Conservation (phyloP, 2,888 invertebrate genomes). For the Lithophane ornitopus region DNA sequence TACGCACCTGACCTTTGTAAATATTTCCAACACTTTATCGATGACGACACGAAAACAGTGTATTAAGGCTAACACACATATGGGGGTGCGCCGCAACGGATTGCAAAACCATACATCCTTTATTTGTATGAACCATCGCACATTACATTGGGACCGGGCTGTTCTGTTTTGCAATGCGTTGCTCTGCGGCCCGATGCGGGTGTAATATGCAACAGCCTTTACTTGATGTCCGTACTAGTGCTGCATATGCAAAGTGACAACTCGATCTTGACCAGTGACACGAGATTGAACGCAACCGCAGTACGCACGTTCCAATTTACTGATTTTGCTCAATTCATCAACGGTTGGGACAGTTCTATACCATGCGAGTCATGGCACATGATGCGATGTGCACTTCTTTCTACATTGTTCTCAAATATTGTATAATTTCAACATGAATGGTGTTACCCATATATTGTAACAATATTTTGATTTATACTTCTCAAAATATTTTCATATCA, state of each 20-base stretch:
- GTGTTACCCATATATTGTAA: too few relatives aligned
- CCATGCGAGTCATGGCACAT: neutral
- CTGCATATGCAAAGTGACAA: slow-evolving; percentile 19
- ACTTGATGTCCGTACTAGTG: neutral
- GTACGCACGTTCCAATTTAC: slow-evolving; percentile 10
- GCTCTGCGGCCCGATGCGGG: neutral
- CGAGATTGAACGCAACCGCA: slow-evolving; percentile 25
- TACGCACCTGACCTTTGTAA: too few relatives aligned
- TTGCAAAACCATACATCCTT: neutral
- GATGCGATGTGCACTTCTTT: neutral
- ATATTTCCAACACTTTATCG: too few relatives aligned
- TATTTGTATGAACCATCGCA: neutral
- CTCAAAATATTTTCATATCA: neutral
- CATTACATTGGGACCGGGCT: neutral
- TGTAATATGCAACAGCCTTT: too few relatives aligned
- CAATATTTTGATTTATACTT: too few relatives aligned
- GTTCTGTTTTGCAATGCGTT: neutral
- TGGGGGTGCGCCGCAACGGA: neutral
- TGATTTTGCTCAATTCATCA: slow-evolving; percentile 8
- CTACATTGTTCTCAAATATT: too few relatives aligned
- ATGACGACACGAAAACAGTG: too few relatives aligned
- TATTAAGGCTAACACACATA: neutral
- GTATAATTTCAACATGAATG: too few relatives aligned
- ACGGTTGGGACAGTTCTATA: neutral
- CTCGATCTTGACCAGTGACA: slow-evolving; percentile 5